phyloP scores from a whole-genome alignment of 2,113 vertebrate genomes.

The Sylvietta virens region DNA sequence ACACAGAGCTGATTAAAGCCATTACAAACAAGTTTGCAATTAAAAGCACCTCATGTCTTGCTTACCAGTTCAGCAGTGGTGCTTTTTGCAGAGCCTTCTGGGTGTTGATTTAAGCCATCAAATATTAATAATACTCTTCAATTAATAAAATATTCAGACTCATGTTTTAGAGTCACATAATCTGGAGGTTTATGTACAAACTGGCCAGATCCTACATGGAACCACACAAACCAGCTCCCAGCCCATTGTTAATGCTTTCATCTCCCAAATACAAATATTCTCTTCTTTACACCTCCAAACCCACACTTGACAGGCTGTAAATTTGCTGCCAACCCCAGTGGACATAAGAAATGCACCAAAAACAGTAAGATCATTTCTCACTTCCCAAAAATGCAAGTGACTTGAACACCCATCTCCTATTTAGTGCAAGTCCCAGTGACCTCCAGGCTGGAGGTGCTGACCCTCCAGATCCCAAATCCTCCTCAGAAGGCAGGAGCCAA shows the following conservation, averaged over 20 bases:
- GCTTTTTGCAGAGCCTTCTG: neutral
- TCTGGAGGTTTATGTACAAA: neutral
- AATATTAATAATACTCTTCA: slow-evolving; percentile 26
- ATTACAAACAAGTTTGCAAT: neutral
- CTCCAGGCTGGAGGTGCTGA: neutral
- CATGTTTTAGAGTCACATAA: neutral
- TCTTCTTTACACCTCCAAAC: neutral
- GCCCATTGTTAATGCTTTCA: neutral
- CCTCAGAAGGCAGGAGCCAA: neutral
- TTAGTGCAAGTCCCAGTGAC: neutral
- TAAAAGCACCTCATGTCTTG: neutral
- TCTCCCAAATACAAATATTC: neutral
- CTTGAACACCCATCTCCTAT: neutral
- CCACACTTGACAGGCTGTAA: neutral
- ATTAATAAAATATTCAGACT: slow-evolving; percentile 20
- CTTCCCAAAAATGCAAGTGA: neutral
- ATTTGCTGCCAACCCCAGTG: neutral
- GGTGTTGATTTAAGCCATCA: slow-evolving; percentile 9
- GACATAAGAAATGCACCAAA: neutral
- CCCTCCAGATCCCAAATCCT: neutral
- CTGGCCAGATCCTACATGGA: neutral
- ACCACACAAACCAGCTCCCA: neutral
- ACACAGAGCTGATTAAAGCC: neutral
- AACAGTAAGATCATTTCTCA: neutral
- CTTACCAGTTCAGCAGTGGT: neutral